Evolutionary conservation across 1,140 invertebrate species (phyloP), one percentile per base, ranked within the genome.

Genomic region (Ridgeia piscesae): DNA sequence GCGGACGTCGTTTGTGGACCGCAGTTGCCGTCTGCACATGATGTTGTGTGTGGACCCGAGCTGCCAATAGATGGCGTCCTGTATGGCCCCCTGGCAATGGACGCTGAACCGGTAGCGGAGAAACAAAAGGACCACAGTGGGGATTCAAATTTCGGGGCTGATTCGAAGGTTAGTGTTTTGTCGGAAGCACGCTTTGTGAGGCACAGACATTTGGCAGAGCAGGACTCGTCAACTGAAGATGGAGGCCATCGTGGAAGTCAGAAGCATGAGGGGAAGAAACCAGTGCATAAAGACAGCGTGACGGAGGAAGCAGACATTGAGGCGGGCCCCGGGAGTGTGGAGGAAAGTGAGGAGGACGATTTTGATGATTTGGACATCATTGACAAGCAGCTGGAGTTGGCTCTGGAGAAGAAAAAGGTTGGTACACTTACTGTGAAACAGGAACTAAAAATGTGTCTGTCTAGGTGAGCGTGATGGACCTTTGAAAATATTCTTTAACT

Each of bases 321-420:
- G 42, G 91, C 42, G 17, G 42, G 35, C 2, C 34, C 11, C 2
- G 31, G 34, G 42, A 17, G 4, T 8, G 91, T 95, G 89, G 95
- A 94, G 89, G 95, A 96, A 93, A 96, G 96, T 92, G 93, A 94
- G 33, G 58, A 77, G 58, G 58, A 42, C 11, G 94, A 95, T 89
- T 58, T n/a, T 33, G 92, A 92, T 27, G 89, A 95, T 93, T 94
- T 95, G 89, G 95, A 96, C 93, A 95, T 95, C 91, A 94, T 96
- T 92, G 95, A 95, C 88, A 93, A 94, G 34, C 94, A 94, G 92
- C 93, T 96, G 35, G 95, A 95, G 92, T 92, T 94, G 91, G 95
- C 95, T 34, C 93, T 95, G 33, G 95, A 95, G 91, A 93, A 93
- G 91, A 95, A 95, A 93, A 93, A 93, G 93, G 94, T 94, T 93